A percentile compares a stretch with the other conserved stretches of the same genome.
These are phyloP conservation scores for Melanostigma gelatinosum DNA, from an alignment of 2,113 vertebrate genomes.

Conservation along the genomic window DNA sequence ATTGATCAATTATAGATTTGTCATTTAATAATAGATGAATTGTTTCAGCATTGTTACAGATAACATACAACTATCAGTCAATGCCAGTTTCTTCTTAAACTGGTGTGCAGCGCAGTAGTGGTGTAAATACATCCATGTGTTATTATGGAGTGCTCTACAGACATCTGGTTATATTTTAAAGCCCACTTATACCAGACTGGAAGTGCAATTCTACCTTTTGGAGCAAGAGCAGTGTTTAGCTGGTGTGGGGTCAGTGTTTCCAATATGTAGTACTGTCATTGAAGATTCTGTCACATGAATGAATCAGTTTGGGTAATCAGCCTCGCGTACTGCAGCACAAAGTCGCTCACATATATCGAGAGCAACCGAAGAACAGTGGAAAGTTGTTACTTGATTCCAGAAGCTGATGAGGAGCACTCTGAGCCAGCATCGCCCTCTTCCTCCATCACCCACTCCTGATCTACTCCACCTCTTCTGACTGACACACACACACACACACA, in stretches of 20 bases:
- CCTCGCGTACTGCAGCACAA: background rate
- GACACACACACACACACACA: conserved; percentile 19
- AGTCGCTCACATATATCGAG: background rate
- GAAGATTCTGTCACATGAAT: background rate
- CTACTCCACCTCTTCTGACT: conserved; percentile 41
- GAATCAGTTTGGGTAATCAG: background rate
- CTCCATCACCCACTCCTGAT: conserved; percentile 25
- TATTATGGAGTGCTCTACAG: background rate
- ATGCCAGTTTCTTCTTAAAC: background rate
- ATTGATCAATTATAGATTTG: background rate
- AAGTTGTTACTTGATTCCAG: background rate
- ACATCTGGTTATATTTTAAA: background rate
- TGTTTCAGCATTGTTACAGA: background rate
- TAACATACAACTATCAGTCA: background rate
- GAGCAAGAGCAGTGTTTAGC: no score
- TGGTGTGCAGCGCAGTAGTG: background rate
- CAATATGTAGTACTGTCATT: no score
- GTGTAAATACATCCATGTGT: background rate
- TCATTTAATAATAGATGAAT: background rate
- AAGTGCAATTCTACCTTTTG: no score
- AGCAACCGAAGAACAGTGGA: background rate
- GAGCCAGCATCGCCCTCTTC: background rate
- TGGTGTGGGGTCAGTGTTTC: no score
- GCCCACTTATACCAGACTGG: background rate
- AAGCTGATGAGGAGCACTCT: conserved; percentile 7